phyloP scores from a whole-genome alignment of 1,140 invertebrate genomes.

The Drosophila teissieri region DNA sequence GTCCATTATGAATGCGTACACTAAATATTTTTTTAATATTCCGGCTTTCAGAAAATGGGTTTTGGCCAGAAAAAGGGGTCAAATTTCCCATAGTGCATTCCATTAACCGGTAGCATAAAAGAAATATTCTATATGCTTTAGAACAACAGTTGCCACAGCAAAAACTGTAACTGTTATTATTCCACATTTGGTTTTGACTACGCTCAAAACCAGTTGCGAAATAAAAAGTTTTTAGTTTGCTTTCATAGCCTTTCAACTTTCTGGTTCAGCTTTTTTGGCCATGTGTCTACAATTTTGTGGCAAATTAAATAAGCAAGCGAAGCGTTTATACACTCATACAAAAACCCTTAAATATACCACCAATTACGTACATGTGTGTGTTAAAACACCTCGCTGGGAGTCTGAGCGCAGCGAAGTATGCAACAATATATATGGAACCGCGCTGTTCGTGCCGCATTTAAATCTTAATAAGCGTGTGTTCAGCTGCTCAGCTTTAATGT shows the following conservation, averaged over 20 bases:
- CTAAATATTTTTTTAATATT: too few species aligned
- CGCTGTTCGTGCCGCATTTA: constrained; percentile 60
- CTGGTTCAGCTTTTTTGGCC: constrained; percentile 26
- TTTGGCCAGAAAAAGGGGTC: too few species aligned
- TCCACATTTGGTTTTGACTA: constrained; percentile 50
- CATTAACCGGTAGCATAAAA: constrained; percentile 12
- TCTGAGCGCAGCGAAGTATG: constrained; percentile 64
- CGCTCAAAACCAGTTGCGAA: neutral
- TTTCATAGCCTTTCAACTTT: constrained; percentile 67
- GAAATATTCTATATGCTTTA: constrained; percentile 8
- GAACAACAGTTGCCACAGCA: constrained; percentile 9
- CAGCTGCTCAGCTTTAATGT: constrained; percentile 37
- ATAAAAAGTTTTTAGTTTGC: constrained; percentile 70
- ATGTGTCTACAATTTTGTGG: constrained; percentile 76
- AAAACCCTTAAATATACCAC: constrained; percentile 9
- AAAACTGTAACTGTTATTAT: constrained; percentile 47
- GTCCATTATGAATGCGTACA: too few species aligned
- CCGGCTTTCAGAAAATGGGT: too few species aligned
- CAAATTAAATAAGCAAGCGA: constrained; percentile 77
- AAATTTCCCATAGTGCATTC: too few species aligned
- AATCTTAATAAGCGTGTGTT: constrained; percentile 30
- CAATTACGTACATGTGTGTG: neutral
- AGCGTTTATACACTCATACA: constrained; percentile 34
- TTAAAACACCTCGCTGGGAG: constrained; percentile 20
- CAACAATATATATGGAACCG: constrained; percentile 62